phyloP scores from a whole-genome alignment of 2,113 vertebrate genomes.

The Setophaga coronata region DNA sequence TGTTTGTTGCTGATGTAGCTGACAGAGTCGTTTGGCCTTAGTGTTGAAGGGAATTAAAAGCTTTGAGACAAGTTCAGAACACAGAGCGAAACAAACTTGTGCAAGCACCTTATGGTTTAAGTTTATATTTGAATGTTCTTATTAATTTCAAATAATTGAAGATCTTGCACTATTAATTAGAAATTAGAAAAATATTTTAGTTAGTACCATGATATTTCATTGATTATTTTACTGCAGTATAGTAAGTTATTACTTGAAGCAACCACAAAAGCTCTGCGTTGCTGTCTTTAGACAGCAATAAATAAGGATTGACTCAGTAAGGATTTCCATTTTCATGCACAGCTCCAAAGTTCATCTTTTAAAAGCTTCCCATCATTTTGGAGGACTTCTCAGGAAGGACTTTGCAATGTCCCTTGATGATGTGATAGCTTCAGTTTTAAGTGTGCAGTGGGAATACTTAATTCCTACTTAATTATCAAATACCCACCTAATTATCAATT shows the following conservation, averaged over 20 bases:
- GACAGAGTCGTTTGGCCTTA: neutral
- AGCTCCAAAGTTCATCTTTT: neutral
- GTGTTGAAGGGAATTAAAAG: neutral
- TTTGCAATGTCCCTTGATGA: neutral
- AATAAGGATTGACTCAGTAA: neutral
- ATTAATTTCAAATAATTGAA: neutral
- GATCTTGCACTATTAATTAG: neutral
- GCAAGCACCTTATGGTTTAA: neutral
- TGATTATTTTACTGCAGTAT: neutral
- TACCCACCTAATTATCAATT: neutral
- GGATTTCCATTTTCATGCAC: neutral
- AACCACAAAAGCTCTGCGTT: neutral
- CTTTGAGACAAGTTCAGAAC: neutral
- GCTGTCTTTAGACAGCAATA: neutral
- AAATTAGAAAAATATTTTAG: neutral
- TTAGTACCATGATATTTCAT: neutral
- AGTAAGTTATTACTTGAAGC: neutral
- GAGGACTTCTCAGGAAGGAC: neutral
- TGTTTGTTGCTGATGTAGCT: neutral
- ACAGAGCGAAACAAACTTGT: neutral
- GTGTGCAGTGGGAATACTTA: fast-evolving
- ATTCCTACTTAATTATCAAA: neutral
- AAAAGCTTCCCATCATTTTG: neutral
- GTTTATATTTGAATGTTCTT: neutral
- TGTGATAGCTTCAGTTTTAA: neutral